Evolutionary conservation across 1,140 invertebrate genomes (phyloP), one percentile per base, ranked within the genome.

Genomic region (Nasonia giraulti): DNA sequence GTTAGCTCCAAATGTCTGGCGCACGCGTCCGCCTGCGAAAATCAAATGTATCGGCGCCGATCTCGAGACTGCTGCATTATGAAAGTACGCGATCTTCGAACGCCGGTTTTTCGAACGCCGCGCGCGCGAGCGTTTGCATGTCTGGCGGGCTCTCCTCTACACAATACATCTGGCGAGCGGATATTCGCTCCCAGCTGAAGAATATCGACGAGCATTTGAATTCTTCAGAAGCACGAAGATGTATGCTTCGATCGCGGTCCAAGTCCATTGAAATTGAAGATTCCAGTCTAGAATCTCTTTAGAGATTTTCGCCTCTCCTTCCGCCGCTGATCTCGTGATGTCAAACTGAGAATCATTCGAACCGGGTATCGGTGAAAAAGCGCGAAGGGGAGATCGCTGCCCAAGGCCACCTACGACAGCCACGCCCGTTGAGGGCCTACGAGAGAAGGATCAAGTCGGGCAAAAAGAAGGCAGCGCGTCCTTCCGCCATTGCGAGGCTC

Each of bases 381-480:
- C 27, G 27, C 27, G 27, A 27, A 27, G 27, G 27, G 27, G 27
- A 27, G 27, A 27, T 27, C 27, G 27, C 27, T 27, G 27, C 27
- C 27, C 27, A 27, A 27, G 27, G 27, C 27, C 27, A 27, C 0
- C 27, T 27, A 27, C 27, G 27, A 27, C 27, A 27, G 0, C 27
- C 27, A 27, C 27, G 27, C 27, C 27, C 27, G 27, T 27, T 27
- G 27, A 1, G 27, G 27, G 0, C 27, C 27, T 27, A 27, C 27
- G 27, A 27, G 8, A 31, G 14, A 75, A 20, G 73, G 17, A 17
- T 20, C 27, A 27, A 27, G 27, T 37, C 33, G 71, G 73, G 5
- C 37, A 79, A 79, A 80, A 33, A 69, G 78, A 33, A 79, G 44
- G n/a, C 62, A 44, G n/a, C 80, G 23, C 47, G 82, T 77, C 82